Evolutionary conservation across 2,113 vertebrate genomes (phyloP).

Genomic region (Falcunculus frontatus): DNA sequence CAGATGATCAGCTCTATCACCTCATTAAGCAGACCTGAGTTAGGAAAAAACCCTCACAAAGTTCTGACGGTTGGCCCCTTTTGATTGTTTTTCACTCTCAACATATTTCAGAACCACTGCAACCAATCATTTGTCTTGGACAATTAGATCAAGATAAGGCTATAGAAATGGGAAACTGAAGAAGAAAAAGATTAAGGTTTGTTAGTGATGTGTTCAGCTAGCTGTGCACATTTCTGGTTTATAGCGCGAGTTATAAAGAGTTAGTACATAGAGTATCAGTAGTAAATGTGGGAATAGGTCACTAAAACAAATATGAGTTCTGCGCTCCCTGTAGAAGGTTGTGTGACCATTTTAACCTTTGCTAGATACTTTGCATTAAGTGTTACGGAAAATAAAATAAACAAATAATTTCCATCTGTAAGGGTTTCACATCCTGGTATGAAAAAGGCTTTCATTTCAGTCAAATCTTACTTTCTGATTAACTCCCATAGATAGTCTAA

Average conservation of each 20-base stretch:
- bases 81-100: not conserved
- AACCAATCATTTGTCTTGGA: not conserved
- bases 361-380: not conserved
- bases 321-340: not conserved
- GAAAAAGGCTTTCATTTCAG: not conserved
- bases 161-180: not conserved
- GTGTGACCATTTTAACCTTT: not conserved
- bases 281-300: not conserved
- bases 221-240: not conserved
- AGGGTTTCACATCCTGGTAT: not conserved
- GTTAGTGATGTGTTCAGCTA: not conserved
- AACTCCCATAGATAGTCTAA: not conserved
- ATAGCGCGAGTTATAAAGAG: not conserved
- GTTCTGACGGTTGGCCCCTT: not conserved
- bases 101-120: not conserved
- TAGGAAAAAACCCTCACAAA: not conserved
- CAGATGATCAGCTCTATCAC: not conserved
- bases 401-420: not conserved
- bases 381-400: not conserved
- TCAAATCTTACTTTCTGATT: not conserved
- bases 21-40: not conserved
- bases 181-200: not conserved
- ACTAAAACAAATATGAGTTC: not conserved
- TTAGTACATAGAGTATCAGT: not conserved
- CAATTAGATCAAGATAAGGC: not conserved